phyloP scores from a whole-genome alignment of 53 echinoderm and acorn worm genomes.

The Paracentrotus lividus region DNA sequence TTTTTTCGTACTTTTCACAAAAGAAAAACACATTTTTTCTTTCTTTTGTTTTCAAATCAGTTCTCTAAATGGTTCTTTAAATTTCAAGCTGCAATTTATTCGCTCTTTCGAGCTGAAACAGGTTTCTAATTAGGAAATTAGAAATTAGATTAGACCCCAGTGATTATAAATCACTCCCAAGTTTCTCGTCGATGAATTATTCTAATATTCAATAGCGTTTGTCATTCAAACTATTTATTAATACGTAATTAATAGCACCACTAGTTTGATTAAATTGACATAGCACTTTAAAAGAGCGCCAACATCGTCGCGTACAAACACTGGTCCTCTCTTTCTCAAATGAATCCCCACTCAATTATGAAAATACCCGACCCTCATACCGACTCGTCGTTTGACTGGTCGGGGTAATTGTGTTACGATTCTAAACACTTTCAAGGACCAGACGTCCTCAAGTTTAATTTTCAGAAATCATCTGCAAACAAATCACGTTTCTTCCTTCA shows the following conservation, averaged over 20 bases:
- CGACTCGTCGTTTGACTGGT: neutral
- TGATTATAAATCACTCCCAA: conserved; percentile 55
- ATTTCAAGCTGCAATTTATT: neutral
- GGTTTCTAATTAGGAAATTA: neutral
- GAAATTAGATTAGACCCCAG: neutral
- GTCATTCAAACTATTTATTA: conserved; percentile 59
- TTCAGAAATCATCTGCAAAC: conserved; percentile 32
- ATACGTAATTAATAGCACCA: conserved; percentile 67
- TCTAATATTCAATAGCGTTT: conserved; percentile 16
- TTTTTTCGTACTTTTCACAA: too few relatives aligned
- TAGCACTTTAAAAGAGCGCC: conserved; percentile 42
- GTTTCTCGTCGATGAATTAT: conserved; percentile 20
- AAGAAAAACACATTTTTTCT: too few relatives aligned
- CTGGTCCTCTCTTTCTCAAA: neutral
- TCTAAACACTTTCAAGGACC: neutral
- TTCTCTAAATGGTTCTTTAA: too few relatives aligned
- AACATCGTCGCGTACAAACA: conserved; percentile 41
- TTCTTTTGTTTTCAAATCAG: neutral
- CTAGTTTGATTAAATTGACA: conserved; percentile 68
- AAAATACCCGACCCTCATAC: neutral
- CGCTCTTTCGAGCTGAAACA: neutral
- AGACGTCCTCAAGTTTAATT: conserved; percentile 7
- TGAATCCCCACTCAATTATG: conserved; percentile 44
- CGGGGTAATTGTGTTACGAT: conserved; percentile 50
- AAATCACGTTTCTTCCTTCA: neutral